Evolutionary conservation across 2,113 vertebrate genomes (phyloP).

Genomic region (Lasiurus cinereus): DNA sequence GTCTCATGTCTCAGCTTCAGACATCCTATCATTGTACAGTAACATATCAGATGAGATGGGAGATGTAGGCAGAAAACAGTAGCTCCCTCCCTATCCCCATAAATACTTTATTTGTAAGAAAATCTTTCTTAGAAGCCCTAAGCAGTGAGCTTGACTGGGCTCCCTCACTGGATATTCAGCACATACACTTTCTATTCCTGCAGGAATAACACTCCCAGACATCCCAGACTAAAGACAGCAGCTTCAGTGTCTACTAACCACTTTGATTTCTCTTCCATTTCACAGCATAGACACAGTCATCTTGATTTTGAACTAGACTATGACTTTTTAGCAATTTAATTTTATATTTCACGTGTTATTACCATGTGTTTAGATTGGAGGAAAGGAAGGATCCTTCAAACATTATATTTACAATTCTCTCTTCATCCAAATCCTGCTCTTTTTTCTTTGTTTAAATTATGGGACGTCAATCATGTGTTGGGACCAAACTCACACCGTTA

Average conservation of each 20-base stretch:
- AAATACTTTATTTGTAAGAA: background rate
- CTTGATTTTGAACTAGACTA: slow-evolving; percentile 12
- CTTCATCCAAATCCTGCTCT: background rate
- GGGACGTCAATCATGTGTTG: background rate
- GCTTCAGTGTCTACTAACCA: background rate
- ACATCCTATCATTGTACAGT: background rate
- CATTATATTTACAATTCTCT: background rate
- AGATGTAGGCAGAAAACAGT: background rate
- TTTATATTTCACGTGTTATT: slow-evolving; percentile 9
- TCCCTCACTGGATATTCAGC: background rate
- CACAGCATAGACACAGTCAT: background rate
- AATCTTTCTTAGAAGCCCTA: background rate
- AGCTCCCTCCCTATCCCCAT: background rate
- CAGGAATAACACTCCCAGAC: background rate
- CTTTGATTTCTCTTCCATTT: background rate
- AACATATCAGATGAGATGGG: background rate
- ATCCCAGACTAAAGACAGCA: background rate
- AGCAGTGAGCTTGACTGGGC: background rate
- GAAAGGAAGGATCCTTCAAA: background rate
- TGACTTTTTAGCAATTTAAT: background rate
- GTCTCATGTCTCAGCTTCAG: background rate
- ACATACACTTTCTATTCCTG: background rate
- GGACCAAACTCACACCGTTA: background rate
- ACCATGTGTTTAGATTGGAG: background rate
- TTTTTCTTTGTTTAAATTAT: background rate